Conservation (phyloP, 2,797 vertebrate genomes). For the Ctenochaetus hawaiiensis region DNA sequence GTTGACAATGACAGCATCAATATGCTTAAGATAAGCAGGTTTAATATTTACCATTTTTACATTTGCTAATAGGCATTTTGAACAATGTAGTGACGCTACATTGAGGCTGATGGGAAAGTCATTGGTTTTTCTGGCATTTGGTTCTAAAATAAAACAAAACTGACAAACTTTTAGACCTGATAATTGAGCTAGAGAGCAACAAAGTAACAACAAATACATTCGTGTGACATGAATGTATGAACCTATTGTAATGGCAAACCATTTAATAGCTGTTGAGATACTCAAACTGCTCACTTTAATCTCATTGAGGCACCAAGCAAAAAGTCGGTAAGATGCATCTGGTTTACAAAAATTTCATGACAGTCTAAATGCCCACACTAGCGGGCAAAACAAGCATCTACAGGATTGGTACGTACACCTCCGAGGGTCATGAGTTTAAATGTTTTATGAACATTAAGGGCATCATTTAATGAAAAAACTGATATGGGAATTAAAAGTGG, state of each 20-base stretch:
- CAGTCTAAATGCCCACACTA: not conserved
- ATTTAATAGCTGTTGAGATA: no score
- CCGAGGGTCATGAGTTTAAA: not conserved
- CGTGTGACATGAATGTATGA: no score
- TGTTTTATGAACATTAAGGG: not conserved
- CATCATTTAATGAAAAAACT: not conserved
- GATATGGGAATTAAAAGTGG: not conserved
- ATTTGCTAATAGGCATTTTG: no score
- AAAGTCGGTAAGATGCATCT: not conserved
- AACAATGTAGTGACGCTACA: no score
- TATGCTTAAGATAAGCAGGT: not conserved
- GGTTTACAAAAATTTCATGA: not conserved
- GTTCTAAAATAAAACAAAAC: not conserved
- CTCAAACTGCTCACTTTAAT: no score
- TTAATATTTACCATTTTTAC: not conserved
- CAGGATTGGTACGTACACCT: not conserved
- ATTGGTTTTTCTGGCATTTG: not conserved
- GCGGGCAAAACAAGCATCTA: not conserved
- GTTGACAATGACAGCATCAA: no score
- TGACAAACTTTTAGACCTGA: not conserved
- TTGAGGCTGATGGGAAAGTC: no score
- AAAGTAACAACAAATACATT: no score
- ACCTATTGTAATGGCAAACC: no score
- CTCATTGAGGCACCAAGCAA: not conserved
- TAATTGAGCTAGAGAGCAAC: not conserved